Conservation (phyloP, 2,888 invertebrate species). For the Argynnis bischoffii region DNA sequence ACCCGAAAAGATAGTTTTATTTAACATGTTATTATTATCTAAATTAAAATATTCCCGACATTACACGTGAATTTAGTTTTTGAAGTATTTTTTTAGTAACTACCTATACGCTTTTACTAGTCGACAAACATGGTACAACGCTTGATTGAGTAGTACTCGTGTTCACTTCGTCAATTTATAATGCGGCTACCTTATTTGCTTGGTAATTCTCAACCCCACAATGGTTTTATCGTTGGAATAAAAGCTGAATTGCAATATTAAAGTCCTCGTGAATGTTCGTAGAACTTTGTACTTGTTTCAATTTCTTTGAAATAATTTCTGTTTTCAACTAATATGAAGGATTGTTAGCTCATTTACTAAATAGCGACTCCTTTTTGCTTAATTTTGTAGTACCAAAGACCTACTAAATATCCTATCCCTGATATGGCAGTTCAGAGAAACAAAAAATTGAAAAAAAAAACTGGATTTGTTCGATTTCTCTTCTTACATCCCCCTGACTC, state of each 20-base stretch:
- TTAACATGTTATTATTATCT: no score
- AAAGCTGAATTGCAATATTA: constrained; percentile 1
- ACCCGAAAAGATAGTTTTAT: no score
- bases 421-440: no score
- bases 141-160: constrained; percentile 26
- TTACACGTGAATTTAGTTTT: not conserved
- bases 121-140: constrained; percentile 20
- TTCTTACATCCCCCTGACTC: no score
- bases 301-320: not conserved
- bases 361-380: no score
- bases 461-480: no score
- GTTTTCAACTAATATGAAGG: no score
- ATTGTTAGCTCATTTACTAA: no score
- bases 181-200: constrained; percentile 30
- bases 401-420: no score
- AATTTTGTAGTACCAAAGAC: no score
- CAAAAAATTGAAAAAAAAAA: no score
- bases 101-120: not conserved
- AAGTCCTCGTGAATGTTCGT: not conserved
- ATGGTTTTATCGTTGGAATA: constrained; percentile 5
- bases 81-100: not conserved
- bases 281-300: constrained; percentile 5
- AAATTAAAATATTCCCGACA: no score
- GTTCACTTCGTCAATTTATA: constrained; percentile 32
- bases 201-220: constrained; percentile 24